phyloP scores from a whole-genome alignment of 2,797 vertebrate genomes.

The Enteromius anoplus region DNA sequence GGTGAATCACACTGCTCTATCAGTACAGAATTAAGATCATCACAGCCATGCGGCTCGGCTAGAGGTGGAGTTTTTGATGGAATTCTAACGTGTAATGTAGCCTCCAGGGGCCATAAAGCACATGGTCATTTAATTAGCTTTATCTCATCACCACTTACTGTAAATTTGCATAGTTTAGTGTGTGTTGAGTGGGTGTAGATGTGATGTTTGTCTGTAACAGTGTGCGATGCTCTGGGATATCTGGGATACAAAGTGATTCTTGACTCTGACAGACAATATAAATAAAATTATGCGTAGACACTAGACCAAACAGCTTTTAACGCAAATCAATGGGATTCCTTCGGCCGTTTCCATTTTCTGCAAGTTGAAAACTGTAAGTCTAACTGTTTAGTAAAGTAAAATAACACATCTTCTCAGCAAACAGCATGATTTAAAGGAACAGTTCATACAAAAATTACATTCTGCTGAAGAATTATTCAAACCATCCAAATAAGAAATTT shows the following conservation, averaged over 20 bases:
- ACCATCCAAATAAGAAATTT: neutral
- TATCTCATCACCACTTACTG: constrained; percentile 35
- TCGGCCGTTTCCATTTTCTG: neutral
- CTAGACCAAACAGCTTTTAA: neutral
- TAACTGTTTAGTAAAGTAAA: neutral
- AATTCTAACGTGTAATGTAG: constrained; percentile 19
- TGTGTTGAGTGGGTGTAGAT: neutral
- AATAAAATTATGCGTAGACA: neutral
- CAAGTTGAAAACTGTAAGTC: neutral
- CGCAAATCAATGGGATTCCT: neutral
- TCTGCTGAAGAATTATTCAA: neutral
- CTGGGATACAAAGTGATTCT: neutral
- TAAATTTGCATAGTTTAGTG: constrained; percentile 14
- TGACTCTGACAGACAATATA: neutral
- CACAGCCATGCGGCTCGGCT: neutral
- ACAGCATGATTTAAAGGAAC: neutral
- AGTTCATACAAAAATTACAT: neutral
- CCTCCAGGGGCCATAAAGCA: constrained; percentile 36
- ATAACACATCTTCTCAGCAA: neutral
- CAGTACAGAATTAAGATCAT: neutral
- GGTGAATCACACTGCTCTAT: neutral
- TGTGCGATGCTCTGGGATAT: neutral
- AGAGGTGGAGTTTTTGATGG: constrained; percentile 9
- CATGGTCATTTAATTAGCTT: constrained; percentile 52
- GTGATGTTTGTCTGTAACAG: neutral